phyloP scores from a whole-genome alignment of 2,797 vertebrate species.

The Huso huso region DNA sequence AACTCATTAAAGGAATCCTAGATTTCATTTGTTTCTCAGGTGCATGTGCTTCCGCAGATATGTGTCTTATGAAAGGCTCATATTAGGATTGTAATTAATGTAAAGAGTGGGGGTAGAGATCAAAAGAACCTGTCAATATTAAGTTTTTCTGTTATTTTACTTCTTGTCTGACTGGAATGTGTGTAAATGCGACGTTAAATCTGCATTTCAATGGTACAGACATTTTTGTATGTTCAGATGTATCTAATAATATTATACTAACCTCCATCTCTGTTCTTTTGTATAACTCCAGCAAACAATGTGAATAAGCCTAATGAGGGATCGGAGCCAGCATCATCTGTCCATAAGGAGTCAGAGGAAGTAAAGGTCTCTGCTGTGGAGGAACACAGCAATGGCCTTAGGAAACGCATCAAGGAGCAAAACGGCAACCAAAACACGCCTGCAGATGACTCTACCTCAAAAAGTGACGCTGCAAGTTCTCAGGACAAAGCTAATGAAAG shows the following conservation, averaged over 20 bases:
- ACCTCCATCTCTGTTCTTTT: background rate
- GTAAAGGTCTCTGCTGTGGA: slow-evolving; percentile 38
- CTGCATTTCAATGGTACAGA: too few species aligned
- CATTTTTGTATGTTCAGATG: too few species aligned
- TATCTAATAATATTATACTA: too few species aligned
- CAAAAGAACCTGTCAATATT: too few species aligned
- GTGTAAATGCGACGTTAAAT: too few species aligned
- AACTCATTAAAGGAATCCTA: background rate
- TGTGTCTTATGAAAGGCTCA: too few species aligned
- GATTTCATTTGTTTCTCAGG: too few species aligned
- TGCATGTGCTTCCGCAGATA: too few species aligned
- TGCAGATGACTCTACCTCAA: slow-evolving; percentile 21
- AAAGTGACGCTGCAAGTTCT: slow-evolving; percentile 32
- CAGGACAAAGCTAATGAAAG: slow-evolving; percentile 42
- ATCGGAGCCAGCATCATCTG: slow-evolving; percentile 38
- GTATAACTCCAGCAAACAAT: slow-evolving; percentile 46
- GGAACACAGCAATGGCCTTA: slow-evolving; percentile 77
- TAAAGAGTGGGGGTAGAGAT: too few species aligned
- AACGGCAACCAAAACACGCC: slow-evolving; percentile 39
- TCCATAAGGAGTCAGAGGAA: slow-evolving; percentile 40
- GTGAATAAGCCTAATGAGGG: slow-evolving; percentile 46
- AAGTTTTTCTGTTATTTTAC: too few species aligned
- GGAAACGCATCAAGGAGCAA: slow-evolving; percentile 54
- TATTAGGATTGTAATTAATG: too few species aligned
- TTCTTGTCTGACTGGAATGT: too few species aligned